These are phyloP conservation scores for Burhinus oedicnemus DNA, from an alignment of 2,113 vertebrate species.

Conservation along the genomic window DNA sequence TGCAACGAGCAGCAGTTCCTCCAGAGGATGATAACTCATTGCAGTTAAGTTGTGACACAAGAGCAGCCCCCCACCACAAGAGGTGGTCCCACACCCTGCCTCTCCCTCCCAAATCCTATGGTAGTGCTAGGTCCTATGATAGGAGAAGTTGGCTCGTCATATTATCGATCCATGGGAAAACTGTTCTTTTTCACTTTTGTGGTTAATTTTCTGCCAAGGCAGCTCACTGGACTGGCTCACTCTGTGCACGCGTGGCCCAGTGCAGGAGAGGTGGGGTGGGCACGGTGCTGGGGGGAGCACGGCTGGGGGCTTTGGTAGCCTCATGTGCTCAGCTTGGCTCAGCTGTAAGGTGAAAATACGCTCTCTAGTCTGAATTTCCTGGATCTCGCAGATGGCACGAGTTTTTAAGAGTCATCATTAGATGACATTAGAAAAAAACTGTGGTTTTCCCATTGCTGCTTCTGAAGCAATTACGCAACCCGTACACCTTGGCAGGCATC, in stretches of 20 bases:
- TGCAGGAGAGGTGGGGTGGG: not conserved
- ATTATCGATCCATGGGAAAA: not conserved
- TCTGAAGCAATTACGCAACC: not conserved
- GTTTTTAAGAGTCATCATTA: not conserved
- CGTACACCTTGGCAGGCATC: not conserved
- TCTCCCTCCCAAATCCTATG: not conserved
- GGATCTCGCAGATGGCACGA: not conserved
- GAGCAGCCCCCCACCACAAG: too few relatives aligned
- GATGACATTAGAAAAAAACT: not conserved
- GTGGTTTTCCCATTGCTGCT: not conserved
- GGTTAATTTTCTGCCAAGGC: not conserved
- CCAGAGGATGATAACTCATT: too few relatives aligned
- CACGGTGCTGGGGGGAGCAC: fast-evolving
- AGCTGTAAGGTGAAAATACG: not conserved
- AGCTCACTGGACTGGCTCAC: not conserved
- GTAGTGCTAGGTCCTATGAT: not conserved
- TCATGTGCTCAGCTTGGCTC: not conserved
- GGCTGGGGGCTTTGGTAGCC: not conserved
- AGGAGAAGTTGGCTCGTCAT: not conserved
- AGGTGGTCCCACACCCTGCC: not conserved
- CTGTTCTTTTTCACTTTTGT: not conserved
- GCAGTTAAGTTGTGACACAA: too few relatives aligned
- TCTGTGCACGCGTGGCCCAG: fast-evolving
- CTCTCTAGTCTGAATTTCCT: not conserved
- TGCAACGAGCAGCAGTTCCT: too few relatives aligned